Evolutionary conservation across 2,113 vertebrate species (phyloP).

Genomic region (Ploceus nigricollis): DNA sequence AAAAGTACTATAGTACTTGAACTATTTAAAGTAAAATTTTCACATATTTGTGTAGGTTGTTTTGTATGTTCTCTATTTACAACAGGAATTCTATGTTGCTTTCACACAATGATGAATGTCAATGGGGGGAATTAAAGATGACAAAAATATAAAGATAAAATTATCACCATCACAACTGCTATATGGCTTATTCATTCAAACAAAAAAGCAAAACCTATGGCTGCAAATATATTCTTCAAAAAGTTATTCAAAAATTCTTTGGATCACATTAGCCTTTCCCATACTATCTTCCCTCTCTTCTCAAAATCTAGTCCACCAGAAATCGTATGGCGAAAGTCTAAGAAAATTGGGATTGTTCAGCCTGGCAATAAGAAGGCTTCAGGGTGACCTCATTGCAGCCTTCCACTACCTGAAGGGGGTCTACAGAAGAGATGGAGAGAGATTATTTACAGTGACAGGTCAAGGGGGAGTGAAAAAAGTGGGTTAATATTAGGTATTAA

Average conservation of each 20-base stretch:
- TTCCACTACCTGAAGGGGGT: not conserved
- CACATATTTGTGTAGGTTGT: not conserved
- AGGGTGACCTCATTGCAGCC: not conserved
- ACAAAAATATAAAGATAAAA: not conserved
- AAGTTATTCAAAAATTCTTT: not conserved
- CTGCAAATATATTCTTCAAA: not conserved
- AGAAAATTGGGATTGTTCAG: not conserved
- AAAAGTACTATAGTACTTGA: not conserved
- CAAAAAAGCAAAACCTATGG: not conserved
- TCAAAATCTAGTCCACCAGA: not conserved
- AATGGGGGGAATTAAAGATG: not conserved
- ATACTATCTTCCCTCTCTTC: not conserved
- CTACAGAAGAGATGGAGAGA: not conserved
- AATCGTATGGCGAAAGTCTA: rapidly evolving
- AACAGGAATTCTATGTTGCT: not conserved
- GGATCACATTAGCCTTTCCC: not conserved
- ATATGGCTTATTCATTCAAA: not conserved
- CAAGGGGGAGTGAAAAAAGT: not conserved
- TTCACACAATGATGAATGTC: not conserved
- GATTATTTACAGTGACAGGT: no score
- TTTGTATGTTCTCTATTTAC: not conserved
- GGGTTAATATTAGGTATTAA: not conserved
- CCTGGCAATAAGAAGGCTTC: not conserved
- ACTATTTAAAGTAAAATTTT: not conserved
- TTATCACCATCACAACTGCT: not conserved